phyloP scores from a whole-genome alignment of 2,113 vertebrate genomes.

The Argyrosomus japonicus region DNA sequence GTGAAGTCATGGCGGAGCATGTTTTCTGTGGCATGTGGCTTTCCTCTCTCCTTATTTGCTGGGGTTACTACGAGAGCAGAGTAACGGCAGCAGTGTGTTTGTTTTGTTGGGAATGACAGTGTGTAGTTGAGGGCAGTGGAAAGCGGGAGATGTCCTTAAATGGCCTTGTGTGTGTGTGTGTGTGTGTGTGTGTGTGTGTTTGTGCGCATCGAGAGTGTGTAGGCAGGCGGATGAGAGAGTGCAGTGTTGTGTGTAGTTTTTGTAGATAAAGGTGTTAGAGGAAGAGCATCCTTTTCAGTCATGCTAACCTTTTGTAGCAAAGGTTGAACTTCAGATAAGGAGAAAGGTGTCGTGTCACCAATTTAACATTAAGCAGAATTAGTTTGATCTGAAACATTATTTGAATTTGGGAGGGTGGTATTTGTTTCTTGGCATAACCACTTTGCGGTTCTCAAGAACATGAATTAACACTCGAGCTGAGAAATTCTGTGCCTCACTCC shows the following conservation, averaged over 20 bases:
- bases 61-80: conserved; percentile 71
- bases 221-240: conserved; percentile 20
- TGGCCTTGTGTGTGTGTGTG: conserved; percentile 62
- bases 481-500: neutral
- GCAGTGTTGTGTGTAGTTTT: conserved; percentile 25
- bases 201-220: conserved; percentile 33
- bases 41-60: conserved; percentile 80
- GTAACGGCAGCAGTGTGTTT: conserved; percentile 65
- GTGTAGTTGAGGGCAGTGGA: conserved; percentile 68
- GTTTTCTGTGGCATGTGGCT: conserved; percentile 70
- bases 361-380: conserved; percentile 9
- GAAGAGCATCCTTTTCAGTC: conserved; percentile 30
- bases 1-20: conserved; percentile 74
- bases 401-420: neutral
- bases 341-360: neutral
- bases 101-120: conserved; percentile 76
- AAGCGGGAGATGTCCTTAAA: conserved; percentile 78
- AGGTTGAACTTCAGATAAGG: neutral
- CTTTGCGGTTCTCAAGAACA: conserved; percentile 8
- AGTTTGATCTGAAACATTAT: conserved; percentile 27
- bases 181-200: conserved; percentile 37
- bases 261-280: conserved; percentile 32
- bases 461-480: neutral
- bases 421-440: conserved; percentile 30
- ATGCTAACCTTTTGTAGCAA: conserved; percentile 9